Evolutionary conservation across 2,113 vertebrate species (phyloP).

Genomic region (Corythaeola cristata): DNA sequence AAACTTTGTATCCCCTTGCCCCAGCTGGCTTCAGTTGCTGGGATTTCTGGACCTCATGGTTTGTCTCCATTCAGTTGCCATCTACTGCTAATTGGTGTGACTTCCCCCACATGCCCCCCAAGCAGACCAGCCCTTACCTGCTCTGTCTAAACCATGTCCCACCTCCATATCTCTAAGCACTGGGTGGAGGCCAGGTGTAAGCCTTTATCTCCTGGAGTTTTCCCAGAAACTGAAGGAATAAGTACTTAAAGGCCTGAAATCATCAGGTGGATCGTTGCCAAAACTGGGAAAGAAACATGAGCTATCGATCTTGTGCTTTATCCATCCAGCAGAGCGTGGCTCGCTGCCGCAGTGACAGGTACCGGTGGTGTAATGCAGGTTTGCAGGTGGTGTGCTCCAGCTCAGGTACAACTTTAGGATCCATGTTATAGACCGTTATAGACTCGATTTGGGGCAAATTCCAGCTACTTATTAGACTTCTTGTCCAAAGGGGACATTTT

Average conservation of each 20-base stretch:
- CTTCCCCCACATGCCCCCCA: neutral
- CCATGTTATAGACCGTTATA: accelerated
- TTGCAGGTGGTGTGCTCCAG: neutral
- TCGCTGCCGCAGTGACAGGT: neutral
- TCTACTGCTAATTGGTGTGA: neutral
- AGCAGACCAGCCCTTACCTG: neutral
- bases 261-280: neutral
- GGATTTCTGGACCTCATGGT: neutral
- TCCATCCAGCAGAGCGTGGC: neutral
- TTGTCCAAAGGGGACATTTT: neutral
- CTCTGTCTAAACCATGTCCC: neutral
- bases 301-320: neutral
- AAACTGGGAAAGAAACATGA: neutral
- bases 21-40: neutral
- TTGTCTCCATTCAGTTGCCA: neutral
- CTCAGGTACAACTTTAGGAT: neutral
- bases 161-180: neutral
- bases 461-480: neutral
- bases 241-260: neutral
- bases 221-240: neutral
- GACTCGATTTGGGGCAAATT: neutral
- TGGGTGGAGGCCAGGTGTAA: accelerated
- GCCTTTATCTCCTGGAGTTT: neutral
- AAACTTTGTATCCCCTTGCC: neutral
- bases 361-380: neutral